A percentile compares a stretch with the other conserved stretches of the same genome.
These are phyloP conservation scores for Austrolebias charrua DNA, from an alignment of 2,797 vertebrate species.

Conservation along the genomic window DNA sequence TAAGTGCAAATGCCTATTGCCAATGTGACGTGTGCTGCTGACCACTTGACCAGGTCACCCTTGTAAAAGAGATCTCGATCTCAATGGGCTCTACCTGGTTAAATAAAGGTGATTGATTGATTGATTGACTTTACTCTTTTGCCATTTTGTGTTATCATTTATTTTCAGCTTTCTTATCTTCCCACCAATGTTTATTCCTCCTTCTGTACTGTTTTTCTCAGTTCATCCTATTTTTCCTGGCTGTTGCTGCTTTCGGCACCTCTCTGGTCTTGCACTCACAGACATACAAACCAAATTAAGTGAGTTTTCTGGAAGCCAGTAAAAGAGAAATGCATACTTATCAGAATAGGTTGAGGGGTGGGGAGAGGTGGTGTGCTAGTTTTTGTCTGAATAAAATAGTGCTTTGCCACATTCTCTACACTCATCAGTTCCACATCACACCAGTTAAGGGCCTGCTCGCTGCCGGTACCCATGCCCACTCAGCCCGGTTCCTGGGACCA, in stretches of 20 bases:
- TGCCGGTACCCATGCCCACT: too few relatives aligned
- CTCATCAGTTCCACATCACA: too few relatives aligned
- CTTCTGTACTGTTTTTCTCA: constrained; percentile 14
- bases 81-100: too few relatives aligned
- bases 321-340: constrained; percentile 66
- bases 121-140: constrained; percentile 21
- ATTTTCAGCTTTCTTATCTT: constrained; percentile 7
- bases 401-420: too few relatives aligned
- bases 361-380: constrained; percentile 15
- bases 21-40: too few relatives aligned
- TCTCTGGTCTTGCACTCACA: constrained; percentile 3
- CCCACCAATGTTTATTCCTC: background rate
- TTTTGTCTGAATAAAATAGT: constrained; percentile 56
- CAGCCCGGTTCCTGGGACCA: too few relatives aligned
- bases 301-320: constrained; percentile 50
- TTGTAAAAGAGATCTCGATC: too few relatives aligned
- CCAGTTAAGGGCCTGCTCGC: too few relatives aligned
- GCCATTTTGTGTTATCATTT: constrained; percentile 1
- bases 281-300: constrained; percentile 5
- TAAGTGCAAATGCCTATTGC: too few relatives aligned
- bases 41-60: too few relatives aligned
- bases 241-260: constrained; percentile 28
- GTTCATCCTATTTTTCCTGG: constrained; percentile 36
- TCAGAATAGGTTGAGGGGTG: constrained; percentile 6
- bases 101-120: too few relatives aligned